phyloP scores from a whole-genome alignment of 2,888 invertebrate species.

The Odontomyia ornata region DNA sequence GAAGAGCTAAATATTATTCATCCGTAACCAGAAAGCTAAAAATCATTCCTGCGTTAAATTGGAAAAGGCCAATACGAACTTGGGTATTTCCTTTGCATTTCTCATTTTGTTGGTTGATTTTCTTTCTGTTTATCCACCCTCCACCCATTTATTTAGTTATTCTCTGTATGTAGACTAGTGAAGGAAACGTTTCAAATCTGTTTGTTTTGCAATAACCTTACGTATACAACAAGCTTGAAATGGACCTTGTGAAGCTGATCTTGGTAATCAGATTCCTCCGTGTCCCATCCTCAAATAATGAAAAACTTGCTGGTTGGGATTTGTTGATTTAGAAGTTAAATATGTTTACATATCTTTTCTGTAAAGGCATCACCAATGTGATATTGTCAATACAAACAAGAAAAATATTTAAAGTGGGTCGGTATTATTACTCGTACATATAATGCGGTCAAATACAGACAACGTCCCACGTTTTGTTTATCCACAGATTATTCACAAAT shows the following conservation, averaged over 20 bases:
- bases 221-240: conserved; percentile 16
- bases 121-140: not conserved
- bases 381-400: too few species aligned
- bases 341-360: conserved; percentile 23
- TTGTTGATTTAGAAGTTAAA: conserved; percentile 33
- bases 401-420: too few species aligned
- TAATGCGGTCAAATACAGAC: too few species aligned
- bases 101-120: conserved; percentile 17
- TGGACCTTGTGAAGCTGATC: conserved; percentile 4
- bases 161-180: conserved; percentile 2
- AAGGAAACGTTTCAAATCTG: conserved; percentile 27
- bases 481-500: too few species aligned
- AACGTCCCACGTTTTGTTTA: too few species aligned
- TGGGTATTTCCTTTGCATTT: conserved; percentile 22
- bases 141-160: conserved; percentile 27
- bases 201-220: conserved; percentile 21
- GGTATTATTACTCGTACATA: too few species aligned
- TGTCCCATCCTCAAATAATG: not conserved
- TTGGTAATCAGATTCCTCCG: conserved; percentile 16
- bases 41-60: conserved; percentile 45
- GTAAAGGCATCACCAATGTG: too few species aligned
- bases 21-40: conserved; percentile 46
- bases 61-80: conserved; percentile 27
- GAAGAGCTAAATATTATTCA: conserved; percentile 39
- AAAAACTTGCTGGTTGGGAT: conserved; percentile 8